Conservation (phyloP, 2,113 vertebrate species). For the Sigmodon hispidus region DNA sequence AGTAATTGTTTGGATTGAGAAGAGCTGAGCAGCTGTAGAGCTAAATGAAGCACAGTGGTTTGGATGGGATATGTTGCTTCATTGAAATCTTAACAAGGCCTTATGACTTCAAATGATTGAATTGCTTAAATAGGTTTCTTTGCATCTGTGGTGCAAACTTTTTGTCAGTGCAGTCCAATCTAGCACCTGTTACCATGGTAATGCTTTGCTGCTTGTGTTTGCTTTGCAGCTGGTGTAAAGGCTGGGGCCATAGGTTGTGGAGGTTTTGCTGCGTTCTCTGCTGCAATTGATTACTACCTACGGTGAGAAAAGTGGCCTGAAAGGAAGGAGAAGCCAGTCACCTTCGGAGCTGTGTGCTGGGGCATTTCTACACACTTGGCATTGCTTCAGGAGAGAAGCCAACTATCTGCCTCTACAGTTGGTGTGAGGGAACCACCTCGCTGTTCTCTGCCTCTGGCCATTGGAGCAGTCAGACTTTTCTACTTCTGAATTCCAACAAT, state of each 20-base stretch:
- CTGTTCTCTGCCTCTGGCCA: not conserved
- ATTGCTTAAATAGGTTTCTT: not conserved
- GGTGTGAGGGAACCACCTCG: not conserved
- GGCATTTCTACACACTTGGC: not conserved
- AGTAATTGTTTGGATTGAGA: constrained; percentile 36
- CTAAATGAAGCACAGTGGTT: not conserved
- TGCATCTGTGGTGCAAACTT: not conserved
- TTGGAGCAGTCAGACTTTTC: not conserved
- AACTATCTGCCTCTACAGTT: not conserved
- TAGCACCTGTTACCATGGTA: not conserved
- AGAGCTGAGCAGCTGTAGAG: not conserved
- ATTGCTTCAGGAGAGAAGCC: not conserved
- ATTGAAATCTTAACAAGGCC: not conserved
- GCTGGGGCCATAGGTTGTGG: constrained; percentile 96
- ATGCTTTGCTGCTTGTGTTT: constrained; percentile 11
- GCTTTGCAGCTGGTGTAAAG: constrained; percentile 92
- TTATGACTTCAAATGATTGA: not conserved
- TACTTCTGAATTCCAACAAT: not conserved
- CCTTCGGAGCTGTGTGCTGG: not conserved
- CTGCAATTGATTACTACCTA: constrained; percentile 96
- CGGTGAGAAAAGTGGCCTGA: constrained; percentile 82
- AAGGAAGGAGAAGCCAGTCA: not conserved
- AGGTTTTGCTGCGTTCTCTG: constrained; percentile 97
- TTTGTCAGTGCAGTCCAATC: not conserved
- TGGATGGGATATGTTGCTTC: not conserved